Percentiles rank a stretch among this genome's conserved stretches.
phyloP scores from a whole-genome alignment of 2,113 vertebrate species.

The Hydrolagus affinis region DNA sequence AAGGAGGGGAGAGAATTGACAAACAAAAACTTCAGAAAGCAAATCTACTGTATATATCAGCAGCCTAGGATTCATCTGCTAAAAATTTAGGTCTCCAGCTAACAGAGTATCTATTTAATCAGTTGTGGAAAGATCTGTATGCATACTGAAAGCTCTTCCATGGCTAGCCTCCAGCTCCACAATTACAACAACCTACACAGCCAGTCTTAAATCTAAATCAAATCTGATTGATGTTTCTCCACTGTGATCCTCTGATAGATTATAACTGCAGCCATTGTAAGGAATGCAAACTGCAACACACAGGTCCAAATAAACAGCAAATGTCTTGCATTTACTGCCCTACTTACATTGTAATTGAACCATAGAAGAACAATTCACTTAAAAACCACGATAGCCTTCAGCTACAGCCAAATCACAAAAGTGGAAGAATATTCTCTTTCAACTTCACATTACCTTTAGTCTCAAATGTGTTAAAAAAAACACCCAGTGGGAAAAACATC shows the following conservation, averaged over 20 bases:
- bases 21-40: not conserved
- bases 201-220: not conserved
- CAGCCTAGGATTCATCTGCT: not conserved
- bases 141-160: not conserved
- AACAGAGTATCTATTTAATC: not conserved
- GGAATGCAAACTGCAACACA: not conserved
- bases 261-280: not conserved
- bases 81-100: not conserved
- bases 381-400: too few relatives aligned
- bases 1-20: too few relatives aligned
- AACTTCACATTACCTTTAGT: not conserved
- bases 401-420: too few relatives aligned
- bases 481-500: not conserved
- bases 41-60: not conserved
- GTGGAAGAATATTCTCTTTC: not conserved
- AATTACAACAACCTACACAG: not conserved
- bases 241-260: not conserved
- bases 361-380: not conserved
- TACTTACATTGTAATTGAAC: not conserved
- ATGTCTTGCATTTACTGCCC: not conserved
- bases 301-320: not conserved
- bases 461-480: not conserved
- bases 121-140: not conserved
- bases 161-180: not conserved
- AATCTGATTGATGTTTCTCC: not conserved